Evolutionary conservation across 1,140 invertebrate species (phyloP).

Genomic region (Chionoecetes opilio): DNA sequence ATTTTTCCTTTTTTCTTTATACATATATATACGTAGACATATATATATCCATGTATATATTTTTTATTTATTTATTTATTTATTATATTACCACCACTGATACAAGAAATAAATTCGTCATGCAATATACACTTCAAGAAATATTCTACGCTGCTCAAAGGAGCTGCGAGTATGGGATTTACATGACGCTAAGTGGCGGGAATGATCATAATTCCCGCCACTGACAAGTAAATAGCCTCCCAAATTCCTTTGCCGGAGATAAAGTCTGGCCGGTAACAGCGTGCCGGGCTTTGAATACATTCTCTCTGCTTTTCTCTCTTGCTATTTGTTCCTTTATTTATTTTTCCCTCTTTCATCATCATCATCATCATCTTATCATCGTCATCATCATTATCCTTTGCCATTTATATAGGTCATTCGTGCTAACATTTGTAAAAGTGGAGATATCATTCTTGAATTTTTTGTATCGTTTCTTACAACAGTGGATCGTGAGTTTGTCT

Average conservation of each 20-base stretch:
- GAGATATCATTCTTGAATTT: no score
- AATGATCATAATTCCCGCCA: background rate
- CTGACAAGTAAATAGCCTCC: background rate
- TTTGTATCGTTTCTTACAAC: no score
- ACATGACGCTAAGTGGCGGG: conserved; percentile 3
- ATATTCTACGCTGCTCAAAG: background rate
- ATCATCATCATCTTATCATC: background rate
- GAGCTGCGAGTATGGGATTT: background rate
- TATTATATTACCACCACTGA: background rate
- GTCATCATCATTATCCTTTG: no score
- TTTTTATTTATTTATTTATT: no score
- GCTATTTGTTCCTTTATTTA: background rate
- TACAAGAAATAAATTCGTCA: background rate
- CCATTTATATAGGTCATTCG: no score
- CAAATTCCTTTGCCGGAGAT: conserved; percentile 3
- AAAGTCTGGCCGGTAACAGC: background rate
- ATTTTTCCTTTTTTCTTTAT: background rate
- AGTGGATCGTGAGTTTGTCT: no score
- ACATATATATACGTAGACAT: no score
- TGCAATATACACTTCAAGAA: no score
- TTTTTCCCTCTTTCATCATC: background rate
- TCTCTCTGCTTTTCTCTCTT: background rate
- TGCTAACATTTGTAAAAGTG: no score
- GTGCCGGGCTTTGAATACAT: background rate
- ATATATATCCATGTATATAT: no score